These are phyloP conservation scores for Tokudaia muenninki DNA, from an alignment of 2,797 vertebrate genomes.

Conservation along the genomic window DNA sequence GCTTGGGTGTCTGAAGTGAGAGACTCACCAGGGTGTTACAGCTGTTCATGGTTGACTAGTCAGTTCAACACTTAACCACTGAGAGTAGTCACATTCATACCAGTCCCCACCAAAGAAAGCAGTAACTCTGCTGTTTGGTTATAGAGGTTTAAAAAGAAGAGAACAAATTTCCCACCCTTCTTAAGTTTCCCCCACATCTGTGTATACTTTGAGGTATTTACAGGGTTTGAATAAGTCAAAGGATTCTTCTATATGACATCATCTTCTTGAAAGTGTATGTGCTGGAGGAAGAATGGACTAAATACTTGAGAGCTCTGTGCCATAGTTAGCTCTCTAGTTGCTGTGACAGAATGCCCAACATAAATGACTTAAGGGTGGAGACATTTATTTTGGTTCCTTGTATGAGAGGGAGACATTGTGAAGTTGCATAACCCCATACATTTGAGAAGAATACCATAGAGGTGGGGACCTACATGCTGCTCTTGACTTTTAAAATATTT, in stretches of 20 bases:
- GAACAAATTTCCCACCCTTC: neutral
- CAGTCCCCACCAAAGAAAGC: neutral
- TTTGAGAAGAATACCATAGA: neutral
- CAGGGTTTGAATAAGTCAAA: neutral
- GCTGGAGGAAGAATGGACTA: neutral
- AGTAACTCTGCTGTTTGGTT: slow-evolving; percentile 7
- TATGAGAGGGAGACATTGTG: neutral
- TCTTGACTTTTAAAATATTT: neutral
- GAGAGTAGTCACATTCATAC: neutral
- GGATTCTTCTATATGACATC: neutral
- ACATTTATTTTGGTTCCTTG: neutral
- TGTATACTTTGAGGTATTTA: slow-evolving; percentile 18
- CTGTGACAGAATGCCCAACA: neutral
- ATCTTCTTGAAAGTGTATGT: neutral
- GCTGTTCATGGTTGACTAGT: neutral
- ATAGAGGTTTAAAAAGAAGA: neutral
- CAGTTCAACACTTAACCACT: neutral
- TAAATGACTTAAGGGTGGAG: neutral
- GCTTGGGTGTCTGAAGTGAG: slow-evolving; percentile 29
- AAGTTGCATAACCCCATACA: neutral
- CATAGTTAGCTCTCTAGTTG: neutral
- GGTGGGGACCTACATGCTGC: neutral
- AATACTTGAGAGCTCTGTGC: neutral
- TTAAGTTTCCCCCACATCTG: neutral
- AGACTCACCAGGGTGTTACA: neutral